phyloP scores from a whole-genome alignment of 2,113 vertebrate genomes.

The Actinemys pallida region DNA sequence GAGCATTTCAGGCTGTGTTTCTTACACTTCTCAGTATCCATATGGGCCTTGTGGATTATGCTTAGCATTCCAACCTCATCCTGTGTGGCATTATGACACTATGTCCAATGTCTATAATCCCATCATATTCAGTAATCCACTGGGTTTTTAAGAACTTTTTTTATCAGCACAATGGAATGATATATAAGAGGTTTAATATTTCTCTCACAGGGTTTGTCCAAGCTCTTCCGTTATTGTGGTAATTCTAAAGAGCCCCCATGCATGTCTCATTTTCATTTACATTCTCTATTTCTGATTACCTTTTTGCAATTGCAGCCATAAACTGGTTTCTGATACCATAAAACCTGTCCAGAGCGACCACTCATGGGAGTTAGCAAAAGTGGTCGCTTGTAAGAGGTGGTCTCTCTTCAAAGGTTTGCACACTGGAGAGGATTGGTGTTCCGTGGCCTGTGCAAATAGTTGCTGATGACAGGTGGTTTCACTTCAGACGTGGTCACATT shows the following conservation, averaged over 20 bases:
- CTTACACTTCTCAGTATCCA: background rate
- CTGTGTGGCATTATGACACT: background rate
- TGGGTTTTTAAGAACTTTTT: background rate
- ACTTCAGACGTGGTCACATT: background rate
- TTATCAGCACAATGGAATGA: background rate
- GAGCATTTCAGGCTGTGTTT: background rate
- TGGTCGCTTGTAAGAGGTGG: no score
- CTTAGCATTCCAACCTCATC: background rate
- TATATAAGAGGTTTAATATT: background rate
- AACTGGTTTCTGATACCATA: background rate
- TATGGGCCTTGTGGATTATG: background rate
- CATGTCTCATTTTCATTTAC: background rate
- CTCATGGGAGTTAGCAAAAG: background rate
- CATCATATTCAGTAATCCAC: background rate
- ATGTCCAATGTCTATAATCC: background rate
- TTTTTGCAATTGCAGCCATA: background rate
- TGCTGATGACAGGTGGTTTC: no score
- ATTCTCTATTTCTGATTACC: background rate
- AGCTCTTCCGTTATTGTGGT: background rate
- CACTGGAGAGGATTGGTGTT: no score
- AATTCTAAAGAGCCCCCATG: background rate
- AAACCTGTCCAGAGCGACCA: background rate
- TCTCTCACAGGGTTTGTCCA: background rate
- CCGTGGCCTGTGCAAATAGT: background rate
- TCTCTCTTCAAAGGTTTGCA: no score